Percentiles rank a stretch among this genome's conserved stretches.
These are phyloP conservation scores for Coreius guichenoti DNA, from an alignment of 2,797 vertebrate species.

Conservation along the genomic window DNA sequence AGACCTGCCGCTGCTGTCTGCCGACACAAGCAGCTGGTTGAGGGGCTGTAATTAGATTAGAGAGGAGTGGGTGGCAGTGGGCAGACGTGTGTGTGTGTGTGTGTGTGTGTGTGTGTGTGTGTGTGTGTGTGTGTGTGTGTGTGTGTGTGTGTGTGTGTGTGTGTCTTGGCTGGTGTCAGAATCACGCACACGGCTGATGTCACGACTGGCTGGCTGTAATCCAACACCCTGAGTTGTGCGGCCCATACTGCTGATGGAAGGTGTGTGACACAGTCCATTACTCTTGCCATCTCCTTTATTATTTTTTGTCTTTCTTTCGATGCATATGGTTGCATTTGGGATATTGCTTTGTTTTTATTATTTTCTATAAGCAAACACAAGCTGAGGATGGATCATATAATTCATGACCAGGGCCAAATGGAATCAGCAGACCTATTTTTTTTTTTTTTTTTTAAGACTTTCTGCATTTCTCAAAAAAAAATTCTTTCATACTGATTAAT, in stretches of 20 bases:
- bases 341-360: not conserved
- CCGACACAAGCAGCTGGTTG: slow-evolving; percentile 31
- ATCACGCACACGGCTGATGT: slow-evolving; percentile 35
- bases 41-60: slow-evolving; percentile 36
- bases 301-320: not conserved
- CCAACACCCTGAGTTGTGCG: not conserved
- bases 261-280: slow-evolving; percentile 2
- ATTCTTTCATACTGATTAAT: not conserved
- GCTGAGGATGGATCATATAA: not conserved
- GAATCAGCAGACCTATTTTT: not conserved
- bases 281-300: not conserved
- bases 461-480: not conserved
- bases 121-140: not conserved
- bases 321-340: not conserved
- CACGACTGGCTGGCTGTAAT: slow-evolving; percentile 44
- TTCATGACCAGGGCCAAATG: not conserved
- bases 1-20: slow-evolving; percentile 4
- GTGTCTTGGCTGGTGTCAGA: slow-evolving; percentile 24
- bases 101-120: not conserved
- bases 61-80: slow-evolving; percentile 12
- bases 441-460: not conserved
- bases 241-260: slow-evolving; percentile 20
- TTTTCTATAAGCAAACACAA: not conserved
- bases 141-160: slow-evolving; percentile 9
- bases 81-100: not conserved